These are phyloP conservation scores for Oscheius sp. DNA, from an alignment of 2,888 invertebrate species.

Conservation along the genomic window DNA sequence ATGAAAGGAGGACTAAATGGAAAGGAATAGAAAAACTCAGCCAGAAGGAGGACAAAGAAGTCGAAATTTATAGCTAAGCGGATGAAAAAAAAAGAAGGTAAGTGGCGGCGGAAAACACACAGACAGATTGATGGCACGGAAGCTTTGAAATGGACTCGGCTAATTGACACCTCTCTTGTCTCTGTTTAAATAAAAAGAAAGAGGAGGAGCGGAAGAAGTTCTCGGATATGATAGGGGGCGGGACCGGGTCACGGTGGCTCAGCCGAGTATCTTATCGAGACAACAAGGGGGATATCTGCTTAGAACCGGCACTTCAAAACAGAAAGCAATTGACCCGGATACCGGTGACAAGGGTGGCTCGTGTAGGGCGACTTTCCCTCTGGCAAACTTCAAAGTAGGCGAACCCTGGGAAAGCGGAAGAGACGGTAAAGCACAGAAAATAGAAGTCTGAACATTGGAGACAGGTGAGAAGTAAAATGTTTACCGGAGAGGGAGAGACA, in stretches of 20 bases:
- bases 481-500: too few relatives aligned
- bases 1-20: slow-evolving; percentile 7
- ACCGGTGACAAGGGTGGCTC: background rate
- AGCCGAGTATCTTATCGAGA: slow-evolving; percentile 5
- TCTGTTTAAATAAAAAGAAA: background rate
- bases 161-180: too few relatives aligned
- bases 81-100: slow-evolving; percentile 9
- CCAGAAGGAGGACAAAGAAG: slow-evolving; percentile 15
- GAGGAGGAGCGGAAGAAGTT: slow-evolving; percentile 1
- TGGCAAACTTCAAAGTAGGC: too few relatives aligned
- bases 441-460: background rate
- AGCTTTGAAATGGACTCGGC: too few relatives aligned
- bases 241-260: background rate
- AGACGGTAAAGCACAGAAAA: slow-evolving; percentile 1
- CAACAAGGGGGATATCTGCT: background rate
- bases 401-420: background rate
- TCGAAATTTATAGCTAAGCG: slow-evolving; percentile 27
- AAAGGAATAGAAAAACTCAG: slow-evolving; percentile 8
- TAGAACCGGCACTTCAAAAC: too few relatives aligned
- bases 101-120: slow-evolving; percentile 30
- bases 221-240: background rate
- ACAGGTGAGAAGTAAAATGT: background rate
- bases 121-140: slow-evolving; percentile 25
- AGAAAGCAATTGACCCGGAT: background rate
- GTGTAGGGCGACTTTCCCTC: background rate